Conservation (phyloP, 2,888 invertebrate genomes). For the Apotomis turbidana region DNA sequence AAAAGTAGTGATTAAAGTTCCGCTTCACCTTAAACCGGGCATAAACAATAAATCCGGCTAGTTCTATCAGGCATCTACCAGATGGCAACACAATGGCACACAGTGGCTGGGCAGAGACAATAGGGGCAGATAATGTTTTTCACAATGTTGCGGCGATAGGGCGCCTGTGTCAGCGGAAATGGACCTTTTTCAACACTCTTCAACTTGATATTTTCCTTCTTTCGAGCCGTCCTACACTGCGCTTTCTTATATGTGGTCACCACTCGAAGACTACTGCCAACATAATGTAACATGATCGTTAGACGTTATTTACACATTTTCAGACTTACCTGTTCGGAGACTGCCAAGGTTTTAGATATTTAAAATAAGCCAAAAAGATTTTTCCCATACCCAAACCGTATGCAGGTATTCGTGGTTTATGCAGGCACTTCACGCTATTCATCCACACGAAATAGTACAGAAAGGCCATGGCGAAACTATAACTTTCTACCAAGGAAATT, state of each 20-base stretch:
- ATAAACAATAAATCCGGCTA: conserved; percentile 34
- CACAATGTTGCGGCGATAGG: conserved; percentile 55
- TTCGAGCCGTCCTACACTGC: no score
- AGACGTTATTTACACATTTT: no score
- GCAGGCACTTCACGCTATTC: conserved; percentile 61
- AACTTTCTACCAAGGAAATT: no score
- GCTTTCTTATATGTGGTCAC: no score
- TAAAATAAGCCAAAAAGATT: no score
- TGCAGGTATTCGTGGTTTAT: conserved; percentile 60
- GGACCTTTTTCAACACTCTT: no score
- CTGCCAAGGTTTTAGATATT: no score
- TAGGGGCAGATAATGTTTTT: conserved; percentile 63
- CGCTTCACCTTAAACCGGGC: conserved; percentile 6
- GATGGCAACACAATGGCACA: conserved; percentile 53
- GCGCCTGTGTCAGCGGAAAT: conserved; percentile 43
- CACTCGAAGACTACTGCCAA: no score
- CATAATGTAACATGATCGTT: no score
- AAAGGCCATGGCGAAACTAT: no score
- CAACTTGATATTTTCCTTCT: no score
- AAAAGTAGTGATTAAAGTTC: not conserved
- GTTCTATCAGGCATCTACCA: conserved; percentile 48
- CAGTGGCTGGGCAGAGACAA: conserved; percentile 54
- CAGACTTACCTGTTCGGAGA: no score
- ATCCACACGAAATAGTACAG: conserved; percentile 56
- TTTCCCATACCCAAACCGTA: conserved; percentile 22